Conservation (phyloP, 2,113 vertebrate species). For the Acanthisitta chloris region DNA sequence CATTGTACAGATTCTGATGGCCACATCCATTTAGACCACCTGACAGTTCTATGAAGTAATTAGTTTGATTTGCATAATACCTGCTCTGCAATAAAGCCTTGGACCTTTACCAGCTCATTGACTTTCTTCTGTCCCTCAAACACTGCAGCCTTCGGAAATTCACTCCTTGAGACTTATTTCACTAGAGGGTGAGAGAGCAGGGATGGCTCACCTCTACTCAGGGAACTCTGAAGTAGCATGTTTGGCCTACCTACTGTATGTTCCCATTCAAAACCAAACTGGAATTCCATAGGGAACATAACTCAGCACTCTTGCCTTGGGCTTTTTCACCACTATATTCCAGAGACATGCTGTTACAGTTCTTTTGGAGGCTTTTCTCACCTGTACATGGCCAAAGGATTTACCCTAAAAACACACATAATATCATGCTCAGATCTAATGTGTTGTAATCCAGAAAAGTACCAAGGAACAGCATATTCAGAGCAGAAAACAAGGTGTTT, state of each 20-base stretch:
- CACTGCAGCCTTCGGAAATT: neutral
- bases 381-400: neutral
- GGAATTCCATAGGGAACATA: neutral
- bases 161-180: neutral
- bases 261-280: neutral
- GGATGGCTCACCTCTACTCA: neutral
- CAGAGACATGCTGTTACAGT: neutral
- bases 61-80: neutral
- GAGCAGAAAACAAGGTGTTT: neutral
- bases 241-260: rapidly evolving
- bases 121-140: neutral
- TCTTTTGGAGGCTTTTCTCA: neutral
- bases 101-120: neutral
- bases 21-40: neutral
- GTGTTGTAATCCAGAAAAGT: neutral
- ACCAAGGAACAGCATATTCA: neutral
- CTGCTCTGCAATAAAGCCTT: neutral
- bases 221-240: rapidly evolving
- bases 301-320: neutral
- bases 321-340: neutral
- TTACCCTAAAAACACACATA: neutral
- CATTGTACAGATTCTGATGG: neutral
- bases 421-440: neutral
- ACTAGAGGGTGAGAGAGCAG: neutral
- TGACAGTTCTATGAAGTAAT: neutral